A percentile compares a stretch with the other conserved stretches of the same genome.
phyloP scores from a whole-genome alignment of 2,888 invertebrate genomes.

The Latrodectus elegans region DNA sequence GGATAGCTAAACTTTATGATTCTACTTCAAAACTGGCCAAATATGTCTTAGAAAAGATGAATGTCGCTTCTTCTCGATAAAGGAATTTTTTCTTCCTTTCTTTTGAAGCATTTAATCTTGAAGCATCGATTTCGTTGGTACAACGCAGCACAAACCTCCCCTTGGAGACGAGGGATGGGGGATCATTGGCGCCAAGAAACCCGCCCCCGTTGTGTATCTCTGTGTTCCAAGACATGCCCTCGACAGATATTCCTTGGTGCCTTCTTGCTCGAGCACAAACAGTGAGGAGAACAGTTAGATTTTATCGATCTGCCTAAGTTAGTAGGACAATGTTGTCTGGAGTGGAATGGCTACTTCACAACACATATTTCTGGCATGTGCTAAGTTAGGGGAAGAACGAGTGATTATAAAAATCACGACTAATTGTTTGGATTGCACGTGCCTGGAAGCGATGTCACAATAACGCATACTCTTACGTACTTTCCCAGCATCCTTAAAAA shows the following conservation, averaged over 20 bases:
- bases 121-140: conserved; percentile 50
- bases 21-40: conserved; percentile 9
- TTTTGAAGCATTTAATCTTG: conserved; percentile 15
- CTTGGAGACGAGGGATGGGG: conserved; percentile 45
- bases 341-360: not conserved
- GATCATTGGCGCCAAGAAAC: conserved; percentile 54
- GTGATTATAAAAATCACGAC: too few species aligned
- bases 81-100: not conserved
- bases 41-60: conserved; percentile 17
- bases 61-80: not conserved
- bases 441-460: too few species aligned
- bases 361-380: too few species aligned
- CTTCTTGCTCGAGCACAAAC: conserved; percentile 54
- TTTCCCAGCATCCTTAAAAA: too few species aligned
- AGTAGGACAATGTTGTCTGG: conserved; percentile 52
- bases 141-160: conserved; percentile 13
- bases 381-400: too few species aligned
- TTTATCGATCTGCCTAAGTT: conserved; percentile 44
- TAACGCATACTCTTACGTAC: too few species aligned
- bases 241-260: conserved; percentile 39
- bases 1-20: too few species aligned
- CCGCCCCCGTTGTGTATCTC: conserved; percentile 18
- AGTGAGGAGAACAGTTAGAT: conserved; percentile 8
- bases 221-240: conserved; percentile 61
- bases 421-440: too few species aligned